Evolutionary conservation across 2,113 vertebrate species (phyloP).

Genomic region (Paracanthobrama guichenoti): DNA sequence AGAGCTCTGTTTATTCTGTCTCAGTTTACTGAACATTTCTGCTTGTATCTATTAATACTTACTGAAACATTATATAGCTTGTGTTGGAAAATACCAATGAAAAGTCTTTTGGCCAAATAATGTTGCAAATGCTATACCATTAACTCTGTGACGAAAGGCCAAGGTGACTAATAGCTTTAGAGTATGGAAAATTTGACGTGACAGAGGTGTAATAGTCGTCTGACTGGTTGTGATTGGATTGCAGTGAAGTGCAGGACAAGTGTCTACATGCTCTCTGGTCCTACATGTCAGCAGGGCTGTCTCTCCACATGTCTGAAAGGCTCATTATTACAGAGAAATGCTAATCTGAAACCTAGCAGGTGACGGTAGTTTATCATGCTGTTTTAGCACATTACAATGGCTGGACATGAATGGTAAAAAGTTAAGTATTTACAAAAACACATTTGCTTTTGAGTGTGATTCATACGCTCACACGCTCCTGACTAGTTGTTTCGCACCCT

Average conservation of each 20-base stretch:
- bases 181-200: conserved; percentile 29
- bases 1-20: not conserved
- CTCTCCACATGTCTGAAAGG: conserved; percentile 1
- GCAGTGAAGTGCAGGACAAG: conserved; percentile 13
- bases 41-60: not conserved
- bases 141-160: conserved; percentile 7
- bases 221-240: conserved; percentile 49
- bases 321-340: conserved; percentile 29
- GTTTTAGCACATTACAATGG: not conserved
- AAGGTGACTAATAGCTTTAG: conserved; percentile 26
- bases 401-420: conserved; percentile 3
- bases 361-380: not conserved
- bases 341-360: conserved; percentile 24
- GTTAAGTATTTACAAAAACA: not conserved
- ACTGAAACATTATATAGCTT: not conserved
- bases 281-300: not conserved
- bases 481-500: conserved; percentile 2
- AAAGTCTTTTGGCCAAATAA: not conserved
- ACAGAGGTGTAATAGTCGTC: conserved; percentile 41
- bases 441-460: not conserved
- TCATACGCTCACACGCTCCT: not conserved
- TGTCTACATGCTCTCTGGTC: conserved; percentile 38
- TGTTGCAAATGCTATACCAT: conserved; percentile 2
- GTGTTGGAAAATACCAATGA: not conserved
- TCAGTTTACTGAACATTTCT: not conserved